A percentile compares a stretch with the other conserved stretches of the same genome.
phyloP scores from a whole-genome alignment of 2,888 invertebrate genomes.

The Cabera pusaria region DNA sequence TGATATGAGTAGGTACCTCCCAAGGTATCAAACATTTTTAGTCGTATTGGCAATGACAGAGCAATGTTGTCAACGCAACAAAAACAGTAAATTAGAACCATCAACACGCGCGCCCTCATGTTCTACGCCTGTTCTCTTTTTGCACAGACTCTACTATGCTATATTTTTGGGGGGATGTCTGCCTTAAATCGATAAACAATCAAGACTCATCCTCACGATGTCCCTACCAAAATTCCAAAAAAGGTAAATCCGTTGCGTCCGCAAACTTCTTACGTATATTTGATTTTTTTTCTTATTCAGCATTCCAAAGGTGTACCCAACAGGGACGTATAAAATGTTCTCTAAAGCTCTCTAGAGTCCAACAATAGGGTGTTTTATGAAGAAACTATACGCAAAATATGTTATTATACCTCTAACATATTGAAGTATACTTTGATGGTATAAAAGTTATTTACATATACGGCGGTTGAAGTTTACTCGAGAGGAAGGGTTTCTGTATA shows the following conservation, averaged over 20 bases:
- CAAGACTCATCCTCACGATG: conserved; percentile 5
- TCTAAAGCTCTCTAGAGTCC: conserved; percentile 57
- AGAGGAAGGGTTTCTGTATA: conserved; percentile 34
- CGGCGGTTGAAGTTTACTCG: conserved; percentile 29
- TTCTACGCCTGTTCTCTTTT: no score
- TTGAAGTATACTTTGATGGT: conserved; percentile 42
- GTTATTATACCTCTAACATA: no score
- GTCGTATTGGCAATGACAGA: no score
- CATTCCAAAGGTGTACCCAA: conserved; percentile 49
- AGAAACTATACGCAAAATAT: conserved; percentile 47
- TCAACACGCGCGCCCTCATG: no score
- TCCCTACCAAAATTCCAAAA: conserved; percentile 27
- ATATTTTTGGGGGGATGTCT: no score
- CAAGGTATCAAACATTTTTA: no score
- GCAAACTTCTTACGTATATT: conserved; percentile 33
- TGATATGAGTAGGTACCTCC: no score
- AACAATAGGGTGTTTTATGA: conserved; percentile 66
- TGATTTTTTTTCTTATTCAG: conserved; percentile 41
- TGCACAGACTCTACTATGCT: no score
- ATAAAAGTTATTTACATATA: conserved; percentile 38
- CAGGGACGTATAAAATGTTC: conserved; percentile 60
- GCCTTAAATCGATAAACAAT: conserved; percentile 17
- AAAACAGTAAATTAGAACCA: no score
- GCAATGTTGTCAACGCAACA: no score
- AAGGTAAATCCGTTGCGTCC: conserved; percentile 28